Evolutionary conservation across 2,113 vertebrate genomes (phyloP).

Genomic region (Arvicanthis niloticus): DNA sequence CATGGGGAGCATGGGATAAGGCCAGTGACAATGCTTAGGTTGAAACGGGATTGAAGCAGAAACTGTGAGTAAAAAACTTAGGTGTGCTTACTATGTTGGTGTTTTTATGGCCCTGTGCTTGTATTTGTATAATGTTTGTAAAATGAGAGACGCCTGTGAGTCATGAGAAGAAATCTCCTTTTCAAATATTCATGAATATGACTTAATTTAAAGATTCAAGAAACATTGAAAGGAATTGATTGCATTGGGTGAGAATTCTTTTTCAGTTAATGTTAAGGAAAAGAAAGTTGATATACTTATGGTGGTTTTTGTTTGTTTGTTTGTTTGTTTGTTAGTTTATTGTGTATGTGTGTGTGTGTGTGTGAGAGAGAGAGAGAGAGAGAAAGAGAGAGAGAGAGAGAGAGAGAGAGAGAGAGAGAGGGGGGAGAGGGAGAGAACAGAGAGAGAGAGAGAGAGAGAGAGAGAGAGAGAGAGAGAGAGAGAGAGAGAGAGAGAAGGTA

Average conservation of each 20-base stretch:
- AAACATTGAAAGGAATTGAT: neutral
- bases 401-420: too few relatives aligned
- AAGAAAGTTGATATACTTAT: neutral
- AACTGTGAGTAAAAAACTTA: too few relatives aligned
- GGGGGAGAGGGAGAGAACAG: too few relatives aligned
- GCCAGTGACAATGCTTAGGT: rapidly evolving
- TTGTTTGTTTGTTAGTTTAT: neutral
- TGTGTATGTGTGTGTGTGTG: neutral
- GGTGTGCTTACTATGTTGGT: neutral
- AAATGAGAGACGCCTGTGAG: neutral
- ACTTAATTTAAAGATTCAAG: neutral
- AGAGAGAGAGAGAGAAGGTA: too few relatives aligned
- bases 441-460: too few relatives aligned
- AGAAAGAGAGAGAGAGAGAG: too few relatives aligned
- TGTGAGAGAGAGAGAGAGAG: neutral
- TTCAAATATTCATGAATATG: neutral
- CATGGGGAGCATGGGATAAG: too few relatives aligned
- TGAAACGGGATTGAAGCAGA: rapidly evolving
- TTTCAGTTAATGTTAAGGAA: neutral
- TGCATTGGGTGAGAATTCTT: neutral
- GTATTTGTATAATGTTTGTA: neutral
- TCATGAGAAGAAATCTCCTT: neutral
- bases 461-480: too few relatives aligned
- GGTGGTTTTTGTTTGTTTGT: neutral
- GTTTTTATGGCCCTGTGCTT: neutral